Conservation (phyloP, 1,140 invertebrate species). For the Drosophila orosa region DNA sequence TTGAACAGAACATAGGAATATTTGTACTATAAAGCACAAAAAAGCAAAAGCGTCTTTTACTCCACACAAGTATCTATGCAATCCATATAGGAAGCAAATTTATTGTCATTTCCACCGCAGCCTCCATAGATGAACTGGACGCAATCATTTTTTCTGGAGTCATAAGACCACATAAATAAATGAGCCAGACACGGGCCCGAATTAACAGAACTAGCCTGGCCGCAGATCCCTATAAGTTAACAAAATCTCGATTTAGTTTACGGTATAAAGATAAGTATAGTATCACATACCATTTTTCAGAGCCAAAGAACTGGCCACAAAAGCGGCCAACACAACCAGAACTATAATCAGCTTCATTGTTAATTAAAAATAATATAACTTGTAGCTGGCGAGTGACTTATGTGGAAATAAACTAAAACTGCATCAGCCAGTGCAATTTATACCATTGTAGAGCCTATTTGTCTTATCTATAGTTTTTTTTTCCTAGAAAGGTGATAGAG, state of each 20-base stretch:
- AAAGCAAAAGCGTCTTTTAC: too few relatives aligned
- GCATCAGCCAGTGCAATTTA: neutral
- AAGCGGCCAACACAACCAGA: neutral
- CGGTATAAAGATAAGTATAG: neutral
- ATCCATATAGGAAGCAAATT: neutral
- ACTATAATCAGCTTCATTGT: constrained; percentile 1
- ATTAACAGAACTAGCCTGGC: neutral
- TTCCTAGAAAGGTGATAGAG: neutral
- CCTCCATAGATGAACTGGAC: neutral
- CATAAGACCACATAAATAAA: neutral
- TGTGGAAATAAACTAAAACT: neutral
- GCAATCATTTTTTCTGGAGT: neutral
- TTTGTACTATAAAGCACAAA: too few relatives aligned
- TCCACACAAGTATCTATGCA: neutral
- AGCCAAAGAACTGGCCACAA: neutral
- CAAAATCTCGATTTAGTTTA: neutral
- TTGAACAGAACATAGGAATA: too few relatives aligned
- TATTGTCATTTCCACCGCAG: neutral
- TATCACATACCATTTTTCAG: neutral
- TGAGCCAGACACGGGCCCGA: neutral
- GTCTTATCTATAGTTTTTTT: neutral
- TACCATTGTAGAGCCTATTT: neutral
- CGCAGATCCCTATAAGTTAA: neutral
- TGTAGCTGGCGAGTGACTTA: neutral
- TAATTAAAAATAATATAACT: neutral